Conservation (phyloP, 2,797 vertebrate species). For the Rhinoraja longicauda region DNA sequence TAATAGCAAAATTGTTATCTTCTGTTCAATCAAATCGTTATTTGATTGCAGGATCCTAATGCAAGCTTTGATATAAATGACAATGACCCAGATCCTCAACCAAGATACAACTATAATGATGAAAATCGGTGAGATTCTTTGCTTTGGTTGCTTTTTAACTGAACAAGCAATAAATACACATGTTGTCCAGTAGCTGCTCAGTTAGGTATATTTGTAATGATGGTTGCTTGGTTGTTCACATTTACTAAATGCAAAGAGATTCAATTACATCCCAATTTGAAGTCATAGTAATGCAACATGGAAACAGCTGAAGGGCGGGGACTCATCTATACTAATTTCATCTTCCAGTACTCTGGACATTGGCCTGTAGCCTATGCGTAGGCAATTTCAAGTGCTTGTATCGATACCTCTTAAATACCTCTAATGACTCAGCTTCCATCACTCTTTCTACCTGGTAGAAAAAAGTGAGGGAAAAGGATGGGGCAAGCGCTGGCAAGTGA, state of each 20-base stretch:
- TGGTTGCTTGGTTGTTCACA: background rate
- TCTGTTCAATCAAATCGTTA: background rate
- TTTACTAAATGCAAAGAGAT: background rate
- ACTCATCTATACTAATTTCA: no score
- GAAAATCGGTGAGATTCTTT: slow-evolving; percentile 70
- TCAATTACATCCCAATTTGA: background rate
- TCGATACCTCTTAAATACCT: no score
- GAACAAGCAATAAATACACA: background rate
- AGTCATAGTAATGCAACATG: no score
- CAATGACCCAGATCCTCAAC: slow-evolving; percentile 79
- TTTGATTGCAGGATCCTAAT: slow-evolving; percentile 65
- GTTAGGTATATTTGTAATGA: background rate
- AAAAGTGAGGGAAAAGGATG: no score
- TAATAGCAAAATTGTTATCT: background rate
- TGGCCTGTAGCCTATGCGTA: no score
- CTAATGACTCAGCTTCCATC: no score
- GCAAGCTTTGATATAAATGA: slow-evolving; percentile 85
- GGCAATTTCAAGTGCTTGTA: no score
- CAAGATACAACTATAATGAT: slow-evolving; percentile 60
- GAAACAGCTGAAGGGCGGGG: no score
- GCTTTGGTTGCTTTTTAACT: background rate
- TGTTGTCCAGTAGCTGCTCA: background rate
- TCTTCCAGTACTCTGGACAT: no score
- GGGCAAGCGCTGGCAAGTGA: no score
- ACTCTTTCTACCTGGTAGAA: no score